Percentiles rank a stretch among this genome's conserved stretches.
These are phyloP conservation scores for Leistus spinibarbis DNA, from an alignment of 2,888 invertebrate genomes.

Conservation along the genomic window DNA sequence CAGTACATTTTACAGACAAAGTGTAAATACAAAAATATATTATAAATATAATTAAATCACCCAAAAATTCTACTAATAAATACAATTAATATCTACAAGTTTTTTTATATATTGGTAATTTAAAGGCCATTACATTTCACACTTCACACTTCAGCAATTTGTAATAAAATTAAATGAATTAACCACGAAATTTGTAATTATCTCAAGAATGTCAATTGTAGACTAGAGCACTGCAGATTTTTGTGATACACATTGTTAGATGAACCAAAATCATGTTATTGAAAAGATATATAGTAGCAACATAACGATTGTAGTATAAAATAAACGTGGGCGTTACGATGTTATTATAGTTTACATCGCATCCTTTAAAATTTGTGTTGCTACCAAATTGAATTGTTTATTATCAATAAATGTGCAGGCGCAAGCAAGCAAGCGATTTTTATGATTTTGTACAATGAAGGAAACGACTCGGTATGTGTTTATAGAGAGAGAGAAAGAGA, in stretches of 20 bases:
- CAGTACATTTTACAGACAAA: too few species aligned
- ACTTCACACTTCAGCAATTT: too few species aligned
- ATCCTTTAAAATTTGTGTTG: background rate
- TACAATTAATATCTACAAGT: too few species aligned
- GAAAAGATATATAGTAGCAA: background rate
- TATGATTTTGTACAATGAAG: background rate
- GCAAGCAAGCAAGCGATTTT: slow-evolving; percentile 6
- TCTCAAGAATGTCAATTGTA: too few species aligned
- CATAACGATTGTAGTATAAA: background rate
- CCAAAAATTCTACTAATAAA: too few species aligned
- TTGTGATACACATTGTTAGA: background rate
- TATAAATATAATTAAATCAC: too few species aligned
- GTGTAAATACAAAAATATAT: too few species aligned
- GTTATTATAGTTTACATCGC: background rate
- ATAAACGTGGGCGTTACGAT: background rate
- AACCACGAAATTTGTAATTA: too few species aligned
- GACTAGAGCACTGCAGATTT: too few species aligned
- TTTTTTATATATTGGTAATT: too few species aligned
- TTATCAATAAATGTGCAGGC: slow-evolving; percentile 14
- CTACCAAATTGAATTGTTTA: slow-evolving; percentile 15
- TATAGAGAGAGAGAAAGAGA: background rate
- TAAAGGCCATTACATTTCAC: too few species aligned
- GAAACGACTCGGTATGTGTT: background rate
- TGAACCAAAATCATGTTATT: background rate
- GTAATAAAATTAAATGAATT: too few species aligned